Base-by-base conservation (phyloP, 2,797 vertebrate genomes). In the Amblyopsis hoosieri region DNA sequence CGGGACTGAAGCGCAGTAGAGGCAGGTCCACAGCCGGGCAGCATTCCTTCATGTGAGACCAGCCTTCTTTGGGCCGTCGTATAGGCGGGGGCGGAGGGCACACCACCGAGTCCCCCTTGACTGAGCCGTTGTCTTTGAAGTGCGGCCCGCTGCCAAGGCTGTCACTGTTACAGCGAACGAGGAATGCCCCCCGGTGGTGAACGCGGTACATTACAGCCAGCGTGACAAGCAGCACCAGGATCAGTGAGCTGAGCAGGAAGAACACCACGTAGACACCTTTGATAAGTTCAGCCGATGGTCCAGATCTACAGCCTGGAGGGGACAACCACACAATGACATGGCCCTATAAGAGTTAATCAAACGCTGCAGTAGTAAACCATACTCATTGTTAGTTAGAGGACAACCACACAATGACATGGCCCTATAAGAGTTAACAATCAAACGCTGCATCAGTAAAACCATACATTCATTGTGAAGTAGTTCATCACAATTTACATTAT, bases 231-330 rank as follows among this genome's bases (percentile, higher is more conserved):
- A 91, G 76, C 19, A 78, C 33, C 48, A 87, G 14, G 45, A 93
- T 37, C 31, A 93, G 79, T 3, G 72, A 62, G 62, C 86, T 80
- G 64, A 94, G 89, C 81, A 94, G 78, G 83, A 91, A 89, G 74
- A 91, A 91, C 1, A 90, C 64, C 29, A 81, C 74, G 69, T 90
- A 93, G 13, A 92, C 77, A 1, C 70, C 87, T 72, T 81, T 75
- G 0, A 90, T 75, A 29, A 81, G 8, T 49, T 80, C 86, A 0
- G 87, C 67, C 0, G 82, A 77, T 2, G 50, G 37, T 0, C 45
- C 56, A 0, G 67, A 57, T 51, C 50, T 23, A 60, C 82, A 90
- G 1, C 72, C 90, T 90, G 80, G 8, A 48, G 19, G 13, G 0
- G 2, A 74, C 31, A 42, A 62, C 33, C 45, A 33, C 6, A 47